Base-by-base conservation (phyloP, 2,888 invertebrate genomes). In the Xiphydria camelus region DNA sequence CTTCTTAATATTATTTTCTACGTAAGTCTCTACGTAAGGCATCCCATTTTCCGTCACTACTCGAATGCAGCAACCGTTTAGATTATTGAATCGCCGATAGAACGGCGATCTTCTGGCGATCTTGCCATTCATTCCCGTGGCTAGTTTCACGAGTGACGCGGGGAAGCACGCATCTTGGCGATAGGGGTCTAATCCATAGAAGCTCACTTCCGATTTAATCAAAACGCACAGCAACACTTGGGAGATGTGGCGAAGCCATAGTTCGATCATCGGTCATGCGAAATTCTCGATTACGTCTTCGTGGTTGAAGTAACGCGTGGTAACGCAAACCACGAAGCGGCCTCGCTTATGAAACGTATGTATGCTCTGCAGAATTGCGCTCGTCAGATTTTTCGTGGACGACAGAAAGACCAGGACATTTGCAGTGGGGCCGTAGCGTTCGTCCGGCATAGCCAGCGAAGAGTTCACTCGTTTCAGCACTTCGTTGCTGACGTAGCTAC, bases 151-250 rank as follows among this genome's bases (percentile, higher is more conserved):
- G 9, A 37, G 5, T 19, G 21, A 10, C n/a, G 22, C 14, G 17
- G 37, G 37, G 23, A 37, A 37, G 15, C 37, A 37, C 3, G 22
- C 23, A 2, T 25, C 35, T 33, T 9, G n/a, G 12, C n/a, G 14
- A n/a, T 34, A 41, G 21, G 19, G 20, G 19, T 21, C 18, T 19
- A 31, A 14, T 6, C 17, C 19, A 10, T 29, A 40, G 15, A 21
- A 14, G 20, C 9, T 32, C 4, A 29, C 15, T 31, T 29, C 22
- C n/a, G 33, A 15, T 19, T 23, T 25, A 25, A 25, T 39, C 53
- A 54, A 50, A 50, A 23, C 20, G 26, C 31, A 20, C 23, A 25
- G 36, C 3, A 41, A 33, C 14, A 47, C 41, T 25, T 33, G 26
- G 25, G 34, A 21, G 19, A 29, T 23, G 31, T 35, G 9, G 20